Base-by-base conservation (phyloP, 2,797 vertebrate species). In the Discoglossus pictus region DNA sequence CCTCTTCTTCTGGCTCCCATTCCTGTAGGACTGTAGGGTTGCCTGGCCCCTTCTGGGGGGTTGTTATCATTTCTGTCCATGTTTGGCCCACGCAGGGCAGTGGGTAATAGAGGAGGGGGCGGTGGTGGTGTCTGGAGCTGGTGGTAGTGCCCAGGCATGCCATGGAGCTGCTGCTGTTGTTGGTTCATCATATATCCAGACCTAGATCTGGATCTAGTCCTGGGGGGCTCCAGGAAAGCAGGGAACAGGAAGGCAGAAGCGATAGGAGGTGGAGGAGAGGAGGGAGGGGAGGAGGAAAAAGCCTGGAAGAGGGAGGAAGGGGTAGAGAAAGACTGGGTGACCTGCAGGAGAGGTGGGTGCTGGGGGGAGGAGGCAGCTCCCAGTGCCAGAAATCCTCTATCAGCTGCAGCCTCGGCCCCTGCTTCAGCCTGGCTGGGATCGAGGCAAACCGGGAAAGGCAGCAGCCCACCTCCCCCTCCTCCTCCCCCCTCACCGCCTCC, bases 201-300 rank as follows among this genome's bases (percentile, higher is more conserved):
- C 34, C 60, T 24, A 51, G 67, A 70, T 70, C 67, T 70, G 52
- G 67, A 70, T 70, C 67, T 70, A 61, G 60, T 71, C 68, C 68
- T 71, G 27, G 68, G 68, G 59, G 67, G 67, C 52, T 70, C 51
- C 38, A 68, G 64, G 59, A 68, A 51, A 55, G 43, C 63, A 25
- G 36, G 59, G 36, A 54, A 43, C 15, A 61, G 51, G 20, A 61
- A 55, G 53, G 64, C 44, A 50, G 46, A 43, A 58, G 64, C 15
- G 7, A 25, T 10, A 18, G 51, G 43, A 31, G 44, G 46, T 31
- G 60, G 27, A n/a, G 58, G 64, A 25, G 36, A n/a, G 2, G 47
- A 46, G n/a, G 56, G 17, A 8, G 65, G 52, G 21, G 46, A 43
- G 17, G 59, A 68, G 34, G 55, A 46, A 21, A 50, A 43, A 46